Percentiles rank a stretch among this genome's conserved stretches.
phyloP scores from a whole-genome alignment of 2,888 invertebrate genomes.

The Bellardia bayeri region DNA sequence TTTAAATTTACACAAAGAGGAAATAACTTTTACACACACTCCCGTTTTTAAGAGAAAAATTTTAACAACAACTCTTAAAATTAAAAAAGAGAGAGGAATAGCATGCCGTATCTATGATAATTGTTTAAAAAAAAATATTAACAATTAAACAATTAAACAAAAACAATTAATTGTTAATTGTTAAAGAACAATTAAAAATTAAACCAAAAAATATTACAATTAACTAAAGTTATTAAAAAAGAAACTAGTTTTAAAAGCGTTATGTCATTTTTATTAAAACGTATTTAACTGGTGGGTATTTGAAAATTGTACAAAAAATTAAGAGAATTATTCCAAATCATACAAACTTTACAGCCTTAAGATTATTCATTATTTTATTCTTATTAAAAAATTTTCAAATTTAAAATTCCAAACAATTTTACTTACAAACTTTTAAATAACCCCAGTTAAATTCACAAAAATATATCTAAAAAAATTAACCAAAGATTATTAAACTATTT shows the following conservation, averaged over 20 bases:
- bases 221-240: conserved; percentile 28
- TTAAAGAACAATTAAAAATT: conserved; percentile 30
- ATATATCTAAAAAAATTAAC: not conserved
- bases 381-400: not conserved
- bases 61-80: not conserved
- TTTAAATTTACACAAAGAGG: not conserved
- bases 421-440: not conserved
- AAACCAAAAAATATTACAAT: conserved; percentile 34
- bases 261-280: not conserved
- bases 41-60: conserved; percentile 46
- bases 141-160: conserved; percentile 35
- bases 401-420: not conserved
- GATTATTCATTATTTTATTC: too few species aligned
- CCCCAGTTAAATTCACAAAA: not conserved
- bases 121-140: conserved; percentile 57
- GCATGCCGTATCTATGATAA: conserved; percentile 72
- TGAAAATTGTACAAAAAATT: conserved; percentile 8
- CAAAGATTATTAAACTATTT: conserved; percentile 7
- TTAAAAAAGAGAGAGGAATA: conserved; percentile 67
- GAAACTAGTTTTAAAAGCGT: conserved; percentile 37
- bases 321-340: not conserved
- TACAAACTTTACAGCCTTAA: too few species aligned
- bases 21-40: conserved; percentile 66
- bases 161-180: conserved; percentile 32
- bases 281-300: not conserved